A percentile compares a stretch with the other conserved stretches of the same genome.
Conservation (phyloP, 2,888 invertebrate genomes). For the Zelleria hepariella region DNA sequence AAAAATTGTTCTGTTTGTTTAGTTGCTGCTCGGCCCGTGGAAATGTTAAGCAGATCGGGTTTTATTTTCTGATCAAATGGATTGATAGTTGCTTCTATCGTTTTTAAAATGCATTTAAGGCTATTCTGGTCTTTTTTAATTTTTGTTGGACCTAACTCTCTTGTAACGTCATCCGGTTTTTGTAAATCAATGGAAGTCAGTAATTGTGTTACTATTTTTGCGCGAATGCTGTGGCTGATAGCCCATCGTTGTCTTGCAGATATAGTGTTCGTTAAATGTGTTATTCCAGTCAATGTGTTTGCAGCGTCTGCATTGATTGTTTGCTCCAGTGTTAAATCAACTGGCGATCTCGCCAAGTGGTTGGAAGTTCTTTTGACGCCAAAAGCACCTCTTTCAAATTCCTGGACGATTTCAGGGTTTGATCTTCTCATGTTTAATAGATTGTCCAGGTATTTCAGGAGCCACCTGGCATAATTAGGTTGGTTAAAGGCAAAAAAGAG, state of each 20-base stretch:
- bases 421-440: slow-evolving; percentile 8
- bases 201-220: slow-evolving; percentile 17
- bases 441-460: slow-evolving; percentile 16
- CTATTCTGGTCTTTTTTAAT: slow-evolving; percentile 10
- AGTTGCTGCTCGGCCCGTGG: slow-evolving; percentile 12
- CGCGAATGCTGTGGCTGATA: slow-evolving; percentile 17
- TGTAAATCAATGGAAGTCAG: slow-evolving; percentile 15
- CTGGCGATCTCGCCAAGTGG: slow-evolving; percentile 8
- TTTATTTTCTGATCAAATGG: slow-evolving; percentile 9
- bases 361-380: slow-evolving; percentile 7
- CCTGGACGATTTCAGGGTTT: slow-evolving; percentile 2
- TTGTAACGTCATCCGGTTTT: slow-evolving; percentile 19
- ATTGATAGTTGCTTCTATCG: slow-evolving; percentile 11
- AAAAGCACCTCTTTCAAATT: slow-evolving; percentile 2
- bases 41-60: slow-evolving; percentile 13
- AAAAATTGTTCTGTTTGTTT: slow-evolving; percentile 6
- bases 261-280: slow-evolving; percentile 17
- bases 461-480: slow-evolving; percentile 19
- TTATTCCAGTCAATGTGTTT: slow-evolving; percentile 22
- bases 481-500: slow-evolving; percentile 6
- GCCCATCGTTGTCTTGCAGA: slow-evolving; percentile 19
- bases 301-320: slow-evolving; percentile 33
- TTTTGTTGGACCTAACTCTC: slow-evolving; percentile 15
- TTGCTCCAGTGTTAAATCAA: slow-evolving; percentile 23
- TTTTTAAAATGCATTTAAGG: slow-evolving; percentile 7